Evolutionary conservation across 2,888 invertebrate species (phyloP), one percentile per base, ranked within the genome.

Genomic region (Aquatica leii): DNA sequence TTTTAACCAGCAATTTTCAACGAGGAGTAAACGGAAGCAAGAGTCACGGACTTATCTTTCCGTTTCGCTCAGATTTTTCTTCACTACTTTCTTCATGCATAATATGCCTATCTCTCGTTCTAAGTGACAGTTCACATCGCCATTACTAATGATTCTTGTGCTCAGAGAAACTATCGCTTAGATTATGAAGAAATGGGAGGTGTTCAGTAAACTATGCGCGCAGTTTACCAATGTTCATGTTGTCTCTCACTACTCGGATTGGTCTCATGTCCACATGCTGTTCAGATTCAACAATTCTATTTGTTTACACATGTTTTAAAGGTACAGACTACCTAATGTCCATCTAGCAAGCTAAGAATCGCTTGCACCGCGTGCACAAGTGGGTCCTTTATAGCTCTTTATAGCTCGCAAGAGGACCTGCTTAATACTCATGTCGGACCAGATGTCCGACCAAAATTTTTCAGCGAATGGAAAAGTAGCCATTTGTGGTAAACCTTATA

Each of bases 401-500:
- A n/a, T n/a, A n/a, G 31, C 31, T 9, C 31, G 31, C 31, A 31
- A 6, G 31, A n/a, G n/a, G n/a, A n/a, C n/a, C n/a, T n/a, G n/a
- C n/a, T n/a, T n/a, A n/a, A n/a, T n/a, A n/a, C n/a, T n/a, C n/a
- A n/a, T n/a, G n/a, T n/a, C n/a, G n/a, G n/a, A n/a, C n/a, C n/a
- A n/a, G n/a, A n/a, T n/a, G n/a, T n/a, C n/a, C n/a, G n/a, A n/a
- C n/a, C n/a, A n/a, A n/a, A n/a, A n/a, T n/a, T n/a, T n/a, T n/a
- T n/a, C n/a, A n/a, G n/a, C n/a, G n/a, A n/a, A n/a, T n/a, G n/a
- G n/a, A n/a, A n/a, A n/a, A n/a, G n/a, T n/a, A 31, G 31, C 31
- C 31, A 31, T 57, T 41, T 41, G n/a, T 61, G 43, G 69, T 68
- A 51, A 74, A 73, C 34, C 58, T n/a, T 49, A 66, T 20, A 50